phyloP scores from a whole-genome alignment of 1,140 invertebrate species.

The Melipona quadrifasciata region DNA sequence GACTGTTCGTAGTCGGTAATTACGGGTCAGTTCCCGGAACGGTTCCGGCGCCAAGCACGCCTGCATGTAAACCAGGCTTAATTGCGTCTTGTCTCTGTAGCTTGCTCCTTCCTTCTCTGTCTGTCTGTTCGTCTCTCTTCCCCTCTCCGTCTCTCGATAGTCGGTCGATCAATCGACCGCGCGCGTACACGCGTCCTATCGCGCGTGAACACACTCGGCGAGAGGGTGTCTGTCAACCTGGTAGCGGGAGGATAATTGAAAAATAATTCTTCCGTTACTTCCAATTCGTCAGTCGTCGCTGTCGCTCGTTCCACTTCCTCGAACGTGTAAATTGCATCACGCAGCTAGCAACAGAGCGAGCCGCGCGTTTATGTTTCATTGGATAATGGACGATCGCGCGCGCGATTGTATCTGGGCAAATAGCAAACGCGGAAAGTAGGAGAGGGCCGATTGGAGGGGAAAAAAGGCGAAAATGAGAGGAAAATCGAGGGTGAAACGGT shows the following conservation, averaged over 20 bases:
- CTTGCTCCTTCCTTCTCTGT: background rate
- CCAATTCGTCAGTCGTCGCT: too few species aligned
- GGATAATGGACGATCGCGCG: background rate
- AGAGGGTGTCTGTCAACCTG: too few species aligned
- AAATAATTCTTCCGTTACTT: too few species aligned
- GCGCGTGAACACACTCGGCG: background rate
- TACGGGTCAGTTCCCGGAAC: conserved; percentile 43
- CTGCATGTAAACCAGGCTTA: conserved; percentile 47
- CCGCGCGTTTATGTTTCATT: background rate
- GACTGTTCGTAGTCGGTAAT: conserved; percentile 40
- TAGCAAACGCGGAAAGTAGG: background rate
- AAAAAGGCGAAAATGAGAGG: conserved; percentile 37
- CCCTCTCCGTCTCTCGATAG: background rate
- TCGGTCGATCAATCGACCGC: conserved; percentile 16
- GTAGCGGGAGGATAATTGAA: background rate
- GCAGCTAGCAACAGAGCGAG: too few species aligned
- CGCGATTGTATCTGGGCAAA: background rate
- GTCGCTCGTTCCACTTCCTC: too few species aligned
- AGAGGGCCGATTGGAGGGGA: background rate
- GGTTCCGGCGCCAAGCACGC: conserved; percentile 26
- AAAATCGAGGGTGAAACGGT: conserved; percentile 27
- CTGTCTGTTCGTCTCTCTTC: background rate
- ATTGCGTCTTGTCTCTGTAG: conserved; percentile 35
- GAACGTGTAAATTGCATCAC: too few species aligned
- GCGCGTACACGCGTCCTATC: background rate